Evolutionary conservation across 2,888 invertebrate genomes (phyloP).

Genomic region (Ennomos fuscantarius): DNA sequence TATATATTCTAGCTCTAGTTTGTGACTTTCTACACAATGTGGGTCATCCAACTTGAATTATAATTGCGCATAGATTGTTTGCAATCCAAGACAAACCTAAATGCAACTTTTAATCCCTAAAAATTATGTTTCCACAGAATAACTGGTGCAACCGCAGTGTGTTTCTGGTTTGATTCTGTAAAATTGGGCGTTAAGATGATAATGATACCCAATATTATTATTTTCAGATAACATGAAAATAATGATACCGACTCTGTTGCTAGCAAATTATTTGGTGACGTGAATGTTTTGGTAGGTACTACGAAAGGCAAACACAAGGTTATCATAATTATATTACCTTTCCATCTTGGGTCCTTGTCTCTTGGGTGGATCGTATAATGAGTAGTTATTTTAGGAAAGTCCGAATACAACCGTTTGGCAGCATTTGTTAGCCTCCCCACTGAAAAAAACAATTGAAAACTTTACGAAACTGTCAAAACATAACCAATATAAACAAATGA

Average conservation of each 20-base stretch:
- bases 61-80: too few relatives aligned
- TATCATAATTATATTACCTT: conserved; percentile 88
- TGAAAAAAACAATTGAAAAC: conserved; percentile 49
- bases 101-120: too few relatives aligned
- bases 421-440: conserved; percentile 83
- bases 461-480: conserved; percentile 40
- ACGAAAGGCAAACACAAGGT: conserved; percentile 42
- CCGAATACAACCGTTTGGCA: conserved; percentile 85
- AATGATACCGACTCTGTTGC: conserved; percentile 15
- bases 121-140: too few relatives aligned
- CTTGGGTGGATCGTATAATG: conserved; percentile 96
- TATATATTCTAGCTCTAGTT: too few relatives aligned
- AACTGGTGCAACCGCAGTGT: too few relatives aligned
- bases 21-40: too few relatives aligned
- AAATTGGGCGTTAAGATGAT: too few relatives aligned
- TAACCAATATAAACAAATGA: conserved; percentile 68
- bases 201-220: not conserved
- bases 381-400: conserved; percentile 95
- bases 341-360: conserved; percentile 97
- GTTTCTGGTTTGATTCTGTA: too few relatives aligned
- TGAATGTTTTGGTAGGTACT: conserved; percentile 33
- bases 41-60: too few relatives aligned
- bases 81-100: too few relatives aligned
- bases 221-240: conserved; percentile 17
- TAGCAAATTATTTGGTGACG: conserved; percentile 35